Percentiles rank a stretch among this genome's conserved stretches.
These are phyloP conservation scores for Drosophila lacicola DNA, from an alignment of 2,888 invertebrate species.

Conservation along the genomic window DNA sequence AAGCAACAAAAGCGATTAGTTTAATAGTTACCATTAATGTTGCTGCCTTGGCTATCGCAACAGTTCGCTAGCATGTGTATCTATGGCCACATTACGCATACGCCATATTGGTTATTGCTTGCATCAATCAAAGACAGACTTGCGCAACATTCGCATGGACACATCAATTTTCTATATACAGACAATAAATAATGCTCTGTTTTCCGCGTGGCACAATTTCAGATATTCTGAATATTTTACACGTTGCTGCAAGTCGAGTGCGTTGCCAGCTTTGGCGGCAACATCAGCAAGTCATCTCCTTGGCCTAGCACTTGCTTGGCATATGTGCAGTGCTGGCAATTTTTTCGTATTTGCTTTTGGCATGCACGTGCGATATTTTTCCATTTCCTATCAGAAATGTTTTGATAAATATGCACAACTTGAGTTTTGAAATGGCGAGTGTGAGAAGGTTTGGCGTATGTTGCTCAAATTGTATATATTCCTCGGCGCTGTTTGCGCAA, in stretches of 20 bases:
- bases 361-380: slow-evolving; percentile 68
- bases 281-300: slow-evolving; percentile 15
- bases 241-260: slow-evolving; percentile 49
- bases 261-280: slow-evolving; percentile 26
- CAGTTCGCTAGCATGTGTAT: slow-evolving; percentile 35
- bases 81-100: slow-evolving; percentile 43
- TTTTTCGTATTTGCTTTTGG: slow-evolving; percentile 67
- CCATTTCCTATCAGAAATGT: slow-evolving; percentile 65
- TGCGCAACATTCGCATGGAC: slow-evolving; percentile 19
- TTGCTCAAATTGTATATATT: slow-evolving; percentile 20
- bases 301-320: slow-evolving; percentile 30
- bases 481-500: slow-evolving; percentile 58
- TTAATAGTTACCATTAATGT: slow-evolving; percentile 73
- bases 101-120: slow-evolving; percentile 54
- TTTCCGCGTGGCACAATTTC: slow-evolving; percentile 60
- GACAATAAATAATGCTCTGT: slow-evolving; percentile 70
- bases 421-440: slow-evolving; percentile 58
- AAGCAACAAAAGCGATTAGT: slow-evolving; percentile 68
- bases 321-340: slow-evolving; percentile 46
- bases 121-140: slow-evolving; percentile 64
- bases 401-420: slow-evolving; percentile 78
- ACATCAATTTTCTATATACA: slow-evolving; percentile 46
- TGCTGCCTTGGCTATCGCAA: slow-evolving; percentile 37
- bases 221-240: slow-evolving; percentile 62
- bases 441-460: slow-evolving; percentile 4